Conservation (phyloP, 2,888 invertebrate genomes). For the Aspidiotus rigidus region DNA sequence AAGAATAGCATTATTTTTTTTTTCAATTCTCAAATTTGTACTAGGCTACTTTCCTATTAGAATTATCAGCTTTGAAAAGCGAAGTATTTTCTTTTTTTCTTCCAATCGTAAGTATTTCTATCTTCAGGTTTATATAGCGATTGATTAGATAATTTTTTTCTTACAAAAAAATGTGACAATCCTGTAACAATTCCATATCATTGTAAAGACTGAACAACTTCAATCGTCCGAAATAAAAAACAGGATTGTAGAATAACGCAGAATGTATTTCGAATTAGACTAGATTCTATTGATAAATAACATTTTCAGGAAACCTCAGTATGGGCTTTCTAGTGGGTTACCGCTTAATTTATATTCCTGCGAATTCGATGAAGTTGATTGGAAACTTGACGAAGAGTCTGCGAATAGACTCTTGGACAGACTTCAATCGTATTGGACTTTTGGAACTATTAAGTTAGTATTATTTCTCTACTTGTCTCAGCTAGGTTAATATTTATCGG, state of each 20-base stretch:
- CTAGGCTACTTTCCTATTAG: too few relatives aligned
- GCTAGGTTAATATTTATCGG: too few relatives aligned
- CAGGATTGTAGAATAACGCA: neutral
- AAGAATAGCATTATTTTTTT: too few relatives aligned
- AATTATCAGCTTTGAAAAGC: too few relatives aligned
- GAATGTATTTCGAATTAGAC: too few relatives aligned
- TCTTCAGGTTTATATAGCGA: too few relatives aligned
- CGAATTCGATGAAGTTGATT: slow-evolving; percentile 52
- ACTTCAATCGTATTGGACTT: slow-evolving; percentile 62
- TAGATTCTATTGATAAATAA: neutral
- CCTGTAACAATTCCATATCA: neutral
- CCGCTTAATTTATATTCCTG: slow-evolving; percentile 77
- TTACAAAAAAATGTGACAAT: too few relatives aligned
- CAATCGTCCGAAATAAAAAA: neutral
- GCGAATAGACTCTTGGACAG: slow-evolving; percentile 48
- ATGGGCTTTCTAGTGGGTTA: slow-evolving; percentile 71
- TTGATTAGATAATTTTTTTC: too few relatives aligned
- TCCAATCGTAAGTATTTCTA: too few relatives aligned
- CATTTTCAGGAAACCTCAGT: slow-evolving; percentile 75
- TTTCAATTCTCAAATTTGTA: too few relatives aligned
- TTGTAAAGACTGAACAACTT: slow-evolving; percentile 4
- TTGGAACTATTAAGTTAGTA: slow-evolving; percentile 35
- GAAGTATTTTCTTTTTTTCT: too few relatives aligned
- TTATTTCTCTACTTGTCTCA: neutral
- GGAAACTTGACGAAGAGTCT: slow-evolving; percentile 47